These are phyloP conservation scores for Enteromius treurensis DNA, from an alignment of 2,797 vertebrate species.

Conservation along the genomic window DNA sequence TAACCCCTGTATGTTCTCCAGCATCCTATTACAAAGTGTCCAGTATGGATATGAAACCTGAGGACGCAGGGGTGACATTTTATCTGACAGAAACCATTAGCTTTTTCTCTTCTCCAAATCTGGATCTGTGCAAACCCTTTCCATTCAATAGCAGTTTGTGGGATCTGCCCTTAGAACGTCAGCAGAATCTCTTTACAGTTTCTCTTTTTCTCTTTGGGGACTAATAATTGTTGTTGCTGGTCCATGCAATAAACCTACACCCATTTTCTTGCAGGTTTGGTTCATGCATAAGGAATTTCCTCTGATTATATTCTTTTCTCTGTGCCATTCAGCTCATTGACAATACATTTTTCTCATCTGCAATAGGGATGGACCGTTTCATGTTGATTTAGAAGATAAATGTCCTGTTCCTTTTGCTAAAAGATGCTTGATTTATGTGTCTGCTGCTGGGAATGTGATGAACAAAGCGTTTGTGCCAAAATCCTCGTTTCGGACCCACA, in stretches of 20 bases:
- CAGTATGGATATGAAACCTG: conserved; percentile 30
- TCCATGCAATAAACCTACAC: not conserved
- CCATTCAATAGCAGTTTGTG: conserved; percentile 12
- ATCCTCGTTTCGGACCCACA: not conserved
- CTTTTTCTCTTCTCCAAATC: conserved; percentile 8
- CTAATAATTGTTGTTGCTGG: not conserved
- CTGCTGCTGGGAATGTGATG: conserved; percentile 6
- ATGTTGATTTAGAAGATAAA: not conserved
- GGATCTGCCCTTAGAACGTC: conserved; percentile 24
- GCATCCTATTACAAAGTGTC: conserved; percentile 21
- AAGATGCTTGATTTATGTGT: not conserved
- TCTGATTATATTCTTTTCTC: not conserved
- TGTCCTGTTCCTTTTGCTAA: not conserved
- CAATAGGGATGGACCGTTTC: not conserved
- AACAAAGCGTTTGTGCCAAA: conserved; percentile 23
- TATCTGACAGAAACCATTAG: conserved; percentile 33
- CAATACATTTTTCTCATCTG: not conserved
- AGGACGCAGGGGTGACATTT: conserved; percentile 27
- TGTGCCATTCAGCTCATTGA: not conserved
- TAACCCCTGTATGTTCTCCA: conserved; percentile 12
- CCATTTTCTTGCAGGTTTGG: not conserved
- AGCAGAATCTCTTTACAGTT: conserved; percentile 20
- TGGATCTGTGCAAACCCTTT: not conserved
- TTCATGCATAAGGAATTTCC: not conserved
- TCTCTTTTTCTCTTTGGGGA: not conserved